These are phyloP conservation scores for Peucedramus taeniatus DNA, from an alignment of 2,113 vertebrate genomes.

Conservation along the genomic window DNA sequence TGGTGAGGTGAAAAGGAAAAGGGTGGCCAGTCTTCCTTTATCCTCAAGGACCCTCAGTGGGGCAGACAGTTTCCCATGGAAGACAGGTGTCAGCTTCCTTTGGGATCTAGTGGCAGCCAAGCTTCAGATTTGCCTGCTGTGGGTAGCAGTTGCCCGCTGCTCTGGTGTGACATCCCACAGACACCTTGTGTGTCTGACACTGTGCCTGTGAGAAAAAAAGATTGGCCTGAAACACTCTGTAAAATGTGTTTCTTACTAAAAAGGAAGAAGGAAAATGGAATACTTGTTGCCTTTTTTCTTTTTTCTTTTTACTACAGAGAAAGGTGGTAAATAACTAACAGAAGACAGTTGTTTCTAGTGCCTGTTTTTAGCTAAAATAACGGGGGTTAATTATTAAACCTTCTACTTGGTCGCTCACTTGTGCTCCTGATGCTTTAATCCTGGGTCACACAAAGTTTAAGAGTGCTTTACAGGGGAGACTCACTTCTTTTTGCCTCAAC, in stretches of 20 bases:
- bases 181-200: background rate
- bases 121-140: background rate
- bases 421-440: constrained; percentile 67
- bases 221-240: background rate
- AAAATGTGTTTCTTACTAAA: background rate
- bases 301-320: background rate
- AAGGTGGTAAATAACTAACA: constrained; percentile 51
- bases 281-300: background rate
- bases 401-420: constrained; percentile 38
- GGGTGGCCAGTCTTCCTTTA: background rate
- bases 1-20: background rate
- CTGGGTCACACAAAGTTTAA: constrained; percentile 67
- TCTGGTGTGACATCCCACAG: background rate
- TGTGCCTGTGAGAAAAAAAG: background rate
- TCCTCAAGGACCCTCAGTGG: background rate
- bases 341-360: constrained; percentile 28
- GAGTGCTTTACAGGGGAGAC: constrained; percentile 37
- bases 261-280: background rate
- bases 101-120: background rate
- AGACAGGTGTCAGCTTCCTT: background rate
- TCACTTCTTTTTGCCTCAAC: constrained; percentile 34
- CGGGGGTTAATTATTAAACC: constrained; percentile 76
- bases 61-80: background rate
- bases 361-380: constrained; percentile 57
- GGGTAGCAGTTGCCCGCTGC: background rate